phyloP scores from a whole-genome alignment of 2,888 invertebrate genomes.

The Oscheius sp. region DNA sequence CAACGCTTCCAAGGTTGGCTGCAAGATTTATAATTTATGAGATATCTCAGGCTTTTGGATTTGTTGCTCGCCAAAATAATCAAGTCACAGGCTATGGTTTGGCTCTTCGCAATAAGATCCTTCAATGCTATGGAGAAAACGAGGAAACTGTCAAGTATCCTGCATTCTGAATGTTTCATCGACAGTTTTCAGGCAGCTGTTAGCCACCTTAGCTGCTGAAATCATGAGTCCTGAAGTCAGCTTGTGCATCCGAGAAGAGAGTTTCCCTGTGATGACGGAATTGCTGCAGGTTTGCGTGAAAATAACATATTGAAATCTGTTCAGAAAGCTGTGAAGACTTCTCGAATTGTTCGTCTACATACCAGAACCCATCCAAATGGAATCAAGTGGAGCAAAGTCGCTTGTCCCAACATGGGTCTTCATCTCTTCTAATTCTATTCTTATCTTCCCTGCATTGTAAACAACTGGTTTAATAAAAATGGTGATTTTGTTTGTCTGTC shows the following conservation, averaged over 20 bases:
- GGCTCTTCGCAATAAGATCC: constrained; percentile 48
- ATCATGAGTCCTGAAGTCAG: constrained; percentile 38
- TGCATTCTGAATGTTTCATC: background rate
- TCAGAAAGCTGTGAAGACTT: background rate
- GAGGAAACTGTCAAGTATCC: constrained; percentile 46
- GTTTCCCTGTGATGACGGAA: constrained; percentile 31
- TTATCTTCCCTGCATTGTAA: background rate
- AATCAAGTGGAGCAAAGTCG: constrained; percentile 63
- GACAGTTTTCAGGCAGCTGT: constrained; percentile 38
- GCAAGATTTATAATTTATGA: background rate
- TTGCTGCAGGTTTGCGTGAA: constrained; percentile 30
- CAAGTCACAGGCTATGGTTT: constrained; percentile 62
- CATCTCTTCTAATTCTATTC: constrained; percentile 53
- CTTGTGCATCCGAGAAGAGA: constrained; percentile 38
- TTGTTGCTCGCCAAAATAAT: constrained; percentile 26
- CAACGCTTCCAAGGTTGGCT: constrained; percentile 24
- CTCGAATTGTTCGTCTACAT: constrained; percentile 56
- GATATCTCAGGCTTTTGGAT: constrained; percentile 36
- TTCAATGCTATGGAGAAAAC: constrained; percentile 65
- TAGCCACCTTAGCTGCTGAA: constrained; percentile 38
- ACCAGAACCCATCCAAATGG: constrained; percentile 57
- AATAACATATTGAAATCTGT: background rate
- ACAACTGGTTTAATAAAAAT: constrained; percentile 19
- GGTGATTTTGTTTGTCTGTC: background rate
- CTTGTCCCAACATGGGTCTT: constrained; percentile 62